These are phyloP conservation scores for Mus minutoides DNA, from an alignment of 2,797 vertebrate species.

Conservation along the genomic window DNA sequence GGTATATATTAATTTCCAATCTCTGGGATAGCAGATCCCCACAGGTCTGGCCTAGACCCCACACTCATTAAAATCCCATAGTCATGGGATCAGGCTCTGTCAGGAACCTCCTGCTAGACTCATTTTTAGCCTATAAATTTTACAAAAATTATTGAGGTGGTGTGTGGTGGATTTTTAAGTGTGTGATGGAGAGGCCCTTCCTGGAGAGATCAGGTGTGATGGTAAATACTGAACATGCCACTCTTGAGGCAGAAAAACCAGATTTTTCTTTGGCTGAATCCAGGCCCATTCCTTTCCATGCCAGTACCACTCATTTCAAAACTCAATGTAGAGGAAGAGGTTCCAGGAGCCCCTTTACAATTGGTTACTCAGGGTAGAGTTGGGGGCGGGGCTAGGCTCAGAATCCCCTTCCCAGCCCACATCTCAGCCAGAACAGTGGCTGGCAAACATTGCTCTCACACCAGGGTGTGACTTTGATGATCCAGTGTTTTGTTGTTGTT, in stretches of 20 bases:
- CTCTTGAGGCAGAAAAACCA: background rate
- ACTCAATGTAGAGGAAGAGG: background rate
- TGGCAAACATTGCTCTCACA: accelerated
- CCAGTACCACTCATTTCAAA: background rate
- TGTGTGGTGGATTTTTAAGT: background rate
- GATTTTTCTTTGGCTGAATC: background rate
- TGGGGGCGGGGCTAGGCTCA: accelerated
- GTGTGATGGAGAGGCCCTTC: no score
- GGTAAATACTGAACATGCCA: background rate
- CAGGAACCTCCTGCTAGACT: background rate
- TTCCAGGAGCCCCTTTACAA: background rate
- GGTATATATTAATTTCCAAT: accelerated
- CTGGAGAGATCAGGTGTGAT: background rate
- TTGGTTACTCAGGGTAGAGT: background rate
- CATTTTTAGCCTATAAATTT: background rate
- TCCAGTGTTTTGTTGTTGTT: no score
- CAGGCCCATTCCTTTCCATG: accelerated
- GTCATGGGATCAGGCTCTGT: accelerated
- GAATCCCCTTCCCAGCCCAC: accelerated
- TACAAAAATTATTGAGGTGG: background rate
- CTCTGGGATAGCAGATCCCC: accelerated
- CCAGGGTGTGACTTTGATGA: accelerated
- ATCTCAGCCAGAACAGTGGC: accelerated
- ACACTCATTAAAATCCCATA: no score
- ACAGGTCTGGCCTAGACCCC: background rate